Evolutionary conservation across 2,888 invertebrate genomes (phyloP).

Genomic region (Tenthredo livida): DNA sequence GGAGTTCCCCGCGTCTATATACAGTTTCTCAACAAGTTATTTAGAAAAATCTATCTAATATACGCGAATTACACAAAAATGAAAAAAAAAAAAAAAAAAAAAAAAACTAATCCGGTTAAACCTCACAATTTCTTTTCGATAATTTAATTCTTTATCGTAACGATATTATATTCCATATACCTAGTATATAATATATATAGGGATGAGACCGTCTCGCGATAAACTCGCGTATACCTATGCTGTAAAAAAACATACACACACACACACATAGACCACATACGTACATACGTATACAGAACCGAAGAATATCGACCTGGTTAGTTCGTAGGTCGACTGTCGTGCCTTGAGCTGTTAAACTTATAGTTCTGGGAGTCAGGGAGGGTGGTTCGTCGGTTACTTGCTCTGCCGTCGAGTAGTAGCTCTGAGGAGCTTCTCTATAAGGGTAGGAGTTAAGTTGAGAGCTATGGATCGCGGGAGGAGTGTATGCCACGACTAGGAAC

Average conservation of each 20-base stretch:
- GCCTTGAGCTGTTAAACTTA: slow-evolving; percentile 55
- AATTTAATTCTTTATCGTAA: no score
- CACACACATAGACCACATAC: not conserved
- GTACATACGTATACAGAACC: not conserved
- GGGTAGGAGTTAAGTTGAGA: slow-evolving; percentile 27
- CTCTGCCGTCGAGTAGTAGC: not conserved
- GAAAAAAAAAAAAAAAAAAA: no score
- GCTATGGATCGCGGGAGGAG: not conserved
- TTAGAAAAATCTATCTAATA: no score
- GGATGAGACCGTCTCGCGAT: not conserved
- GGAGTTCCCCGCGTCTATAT: no score
- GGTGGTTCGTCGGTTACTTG: not conserved
- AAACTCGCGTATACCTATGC: not conserved
- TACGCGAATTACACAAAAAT: no score
- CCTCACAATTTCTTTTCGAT: no score
- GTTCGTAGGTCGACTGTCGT: slow-evolving; percentile 47
- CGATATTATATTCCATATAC: no score
- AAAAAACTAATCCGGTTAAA: no score
- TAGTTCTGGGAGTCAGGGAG: not conserved
- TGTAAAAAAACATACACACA: not conserved
- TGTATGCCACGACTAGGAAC: not conserved
- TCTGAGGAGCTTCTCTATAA: not conserved
- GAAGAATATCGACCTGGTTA: slow-evolving; percentile 62
- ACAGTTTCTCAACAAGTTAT: no score
- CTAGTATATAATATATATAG: not conserved